phyloP scores from a whole-genome alignment of 1,140 invertebrate species.

The Drosophila bifasciata region DNA sequence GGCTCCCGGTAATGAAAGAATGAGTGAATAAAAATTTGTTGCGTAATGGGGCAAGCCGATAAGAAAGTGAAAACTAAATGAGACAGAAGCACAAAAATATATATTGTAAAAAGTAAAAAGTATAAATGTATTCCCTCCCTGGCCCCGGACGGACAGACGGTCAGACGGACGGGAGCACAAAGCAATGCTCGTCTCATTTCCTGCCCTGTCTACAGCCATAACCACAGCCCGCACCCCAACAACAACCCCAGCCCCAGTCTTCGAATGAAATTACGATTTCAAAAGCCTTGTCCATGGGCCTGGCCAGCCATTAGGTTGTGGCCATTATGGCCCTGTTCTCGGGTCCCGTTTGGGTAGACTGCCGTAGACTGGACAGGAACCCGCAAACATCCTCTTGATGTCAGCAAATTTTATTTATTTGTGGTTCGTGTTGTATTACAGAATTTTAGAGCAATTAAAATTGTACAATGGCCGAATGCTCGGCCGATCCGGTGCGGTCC shows the following conservation, averaged over 20 bases:
- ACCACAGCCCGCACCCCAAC: neutral
- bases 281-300: slow-evolving; percentile 37
- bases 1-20: slow-evolving; percentile 3
- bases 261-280: slow-evolving; percentile 57
- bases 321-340: slow-evolving; percentile 50
- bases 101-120: slow-evolving; percentile 62
- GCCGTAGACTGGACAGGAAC: slow-evolving; percentile 50
- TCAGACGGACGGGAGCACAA: slow-evolving; percentile 6
- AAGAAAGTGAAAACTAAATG: slow-evolving; percentile 79
- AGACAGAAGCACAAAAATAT: slow-evolving; percentile 45
- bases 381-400: slow-evolving; percentile 80
- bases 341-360: neutral
- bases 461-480: slow-evolving; percentile 63
- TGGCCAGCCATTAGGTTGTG: slow-evolving; percentile 58
- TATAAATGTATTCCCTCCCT: slow-evolving; percentile 36
- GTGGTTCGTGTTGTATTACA: slow-evolving; percentile 81
- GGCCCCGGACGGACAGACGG: no score
- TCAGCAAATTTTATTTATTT: slow-evolving; percentile 83
- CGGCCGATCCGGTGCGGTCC: neutral
- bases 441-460: slow-evolving; percentile 81
- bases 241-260: neutral
- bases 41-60: slow-evolving; percentile 56
- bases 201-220: slow-evolving; percentile 17
- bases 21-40: slow-evolving; percentile 47
- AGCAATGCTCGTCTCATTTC: slow-evolving; percentile 64